Evolutionary conservation across 2,888 invertebrate species (phyloP).

Genomic region (Polylopha cassiicola): DNA sequence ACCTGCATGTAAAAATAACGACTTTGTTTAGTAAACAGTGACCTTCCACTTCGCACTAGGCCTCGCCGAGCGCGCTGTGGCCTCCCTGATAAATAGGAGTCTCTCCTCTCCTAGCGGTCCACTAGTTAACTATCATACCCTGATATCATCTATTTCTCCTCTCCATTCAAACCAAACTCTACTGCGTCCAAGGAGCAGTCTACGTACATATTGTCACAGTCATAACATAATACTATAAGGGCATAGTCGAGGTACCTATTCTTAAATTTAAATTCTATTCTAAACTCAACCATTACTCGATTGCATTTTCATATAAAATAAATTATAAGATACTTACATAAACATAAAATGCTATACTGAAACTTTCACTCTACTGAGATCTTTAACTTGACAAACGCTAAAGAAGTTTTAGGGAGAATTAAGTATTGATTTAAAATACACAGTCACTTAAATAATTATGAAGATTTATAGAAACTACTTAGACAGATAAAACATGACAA

Average conservation of each 20-base stretch:
- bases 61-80: no score
- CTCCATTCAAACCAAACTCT: background rate
- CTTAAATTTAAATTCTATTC: conserved; percentile 15
- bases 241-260: conserved; percentile 2
- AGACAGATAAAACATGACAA: no score
- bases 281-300: conserved; percentile 14
- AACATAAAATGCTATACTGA: conserved; percentile 8
- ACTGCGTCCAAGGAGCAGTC: conserved; percentile 5
- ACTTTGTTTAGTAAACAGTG: conserved; percentile 17
- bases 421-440: conserved; percentile 3
- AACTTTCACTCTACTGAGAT: conserved; percentile 14
- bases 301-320: conserved; percentile 17
- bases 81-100: no score
- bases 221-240: conserved; percentile 20
- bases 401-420: conserved; percentile 1
- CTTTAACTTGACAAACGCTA: conserved; percentile 12
- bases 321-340: conserved; percentile 12
- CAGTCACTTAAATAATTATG: conserved; percentile 8
- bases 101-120: no score
- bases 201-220: conserved; percentile 22
- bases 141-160: background rate
- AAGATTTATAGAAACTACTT: conserved; percentile 6
- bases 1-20: conserved; percentile 15
- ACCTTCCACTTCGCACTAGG: background rate
- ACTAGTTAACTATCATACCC: background rate